phyloP scores from a whole-genome alignment of 2,113 vertebrate genomes.

The Puma concolor region DNA sequence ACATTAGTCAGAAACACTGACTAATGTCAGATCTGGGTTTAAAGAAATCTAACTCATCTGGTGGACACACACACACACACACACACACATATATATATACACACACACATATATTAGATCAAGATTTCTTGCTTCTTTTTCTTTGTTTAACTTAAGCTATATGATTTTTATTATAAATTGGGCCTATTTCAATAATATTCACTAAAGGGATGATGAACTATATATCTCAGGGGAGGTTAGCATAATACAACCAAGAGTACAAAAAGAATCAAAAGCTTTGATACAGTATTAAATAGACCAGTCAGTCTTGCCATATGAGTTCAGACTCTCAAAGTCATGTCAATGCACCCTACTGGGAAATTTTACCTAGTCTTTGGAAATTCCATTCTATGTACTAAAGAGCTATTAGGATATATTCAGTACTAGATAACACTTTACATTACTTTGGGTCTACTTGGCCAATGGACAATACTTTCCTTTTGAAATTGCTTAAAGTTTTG shows the following conservation, averaged over 20 bases:
- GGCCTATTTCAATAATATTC: not conserved
- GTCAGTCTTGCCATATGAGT: not conserved
- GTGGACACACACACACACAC: not conserved
- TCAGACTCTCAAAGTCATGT: not conserved
- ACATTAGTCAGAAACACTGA: slow-evolving; percentile 1
- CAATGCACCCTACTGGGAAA: not conserved
- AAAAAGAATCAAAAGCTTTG: slow-evolving; percentile 8
- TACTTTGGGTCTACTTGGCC: not conserved
- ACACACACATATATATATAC: not conserved
- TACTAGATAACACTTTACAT: not conserved
- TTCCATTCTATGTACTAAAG: not conserved
- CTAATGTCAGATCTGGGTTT: slow-evolving; percentile 51
- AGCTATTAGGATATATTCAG: not conserved
- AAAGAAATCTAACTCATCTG: slow-evolving; percentile 23
- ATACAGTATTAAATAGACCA: not conserved
- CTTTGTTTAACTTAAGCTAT: not conserved
- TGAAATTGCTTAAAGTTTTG: slow-evolving; percentile 4
- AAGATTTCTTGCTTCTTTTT: not conserved
- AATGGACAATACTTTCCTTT: not conserved
- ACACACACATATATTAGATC: not conserved
- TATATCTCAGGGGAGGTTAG: not conserved
- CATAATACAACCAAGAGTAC: not conserved
- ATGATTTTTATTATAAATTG: slow-evolving; percentile 39
- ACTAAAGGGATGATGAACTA: not conserved
- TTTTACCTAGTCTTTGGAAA: not conserved